Evolutionary conservation across 2,888 invertebrate species (phyloP).

Genomic region (Nephrotoma flavescens): DNA sequence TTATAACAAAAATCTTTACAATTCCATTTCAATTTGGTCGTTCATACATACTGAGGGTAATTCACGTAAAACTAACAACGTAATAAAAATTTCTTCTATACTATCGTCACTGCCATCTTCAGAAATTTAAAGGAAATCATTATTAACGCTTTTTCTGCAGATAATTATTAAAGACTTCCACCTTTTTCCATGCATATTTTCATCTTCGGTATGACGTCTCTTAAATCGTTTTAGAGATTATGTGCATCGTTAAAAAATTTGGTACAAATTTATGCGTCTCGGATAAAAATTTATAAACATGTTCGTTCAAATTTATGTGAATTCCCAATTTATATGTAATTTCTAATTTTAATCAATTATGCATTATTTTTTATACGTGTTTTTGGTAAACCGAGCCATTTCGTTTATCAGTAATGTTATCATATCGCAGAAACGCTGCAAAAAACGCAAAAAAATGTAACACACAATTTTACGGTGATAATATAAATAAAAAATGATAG

Average conservation of each 20-base stretch:
- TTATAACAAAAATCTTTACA: too few species aligned
- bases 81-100: too few species aligned
- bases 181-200: not conserved
- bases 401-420: not conserved
- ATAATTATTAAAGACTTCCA: not conserved
- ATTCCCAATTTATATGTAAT: not conserved
- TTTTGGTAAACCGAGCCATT: not conserved
- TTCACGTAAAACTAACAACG: not conserved
- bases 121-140: not conserved
- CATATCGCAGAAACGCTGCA: not conserved
- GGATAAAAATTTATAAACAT: not conserved
- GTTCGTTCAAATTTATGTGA: not conserved
- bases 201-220: not conserved
- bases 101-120: not conserved
- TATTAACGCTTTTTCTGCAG: not conserved
- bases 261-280: not conserved
- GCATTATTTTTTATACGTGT: not conserved
- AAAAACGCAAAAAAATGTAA: not conserved
- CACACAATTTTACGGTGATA: not conserved
- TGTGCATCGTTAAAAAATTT: not conserved
- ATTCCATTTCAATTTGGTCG: too few species aligned
- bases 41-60: not conserved
- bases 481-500: not conserved
- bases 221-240: not conserved
- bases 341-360: not conserved